These are phyloP conservation scores for Aphidius colemani DNA, from an alignment of 2,888 invertebrate genomes.

Conservation along the genomic window DNA sequence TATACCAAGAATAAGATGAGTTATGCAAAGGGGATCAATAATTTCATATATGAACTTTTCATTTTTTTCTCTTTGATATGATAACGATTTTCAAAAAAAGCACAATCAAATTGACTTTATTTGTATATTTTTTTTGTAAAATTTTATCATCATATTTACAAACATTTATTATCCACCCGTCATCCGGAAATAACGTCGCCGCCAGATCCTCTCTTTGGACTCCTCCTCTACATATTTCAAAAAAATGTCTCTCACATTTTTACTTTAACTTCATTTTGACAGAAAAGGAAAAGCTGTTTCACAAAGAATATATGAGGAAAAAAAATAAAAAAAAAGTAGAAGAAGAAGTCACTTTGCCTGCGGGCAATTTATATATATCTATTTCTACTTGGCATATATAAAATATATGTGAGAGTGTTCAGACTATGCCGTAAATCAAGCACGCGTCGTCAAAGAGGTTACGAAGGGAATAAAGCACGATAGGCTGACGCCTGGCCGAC, in stretches of 20 bases:
- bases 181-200: slow-evolving; percentile 38
- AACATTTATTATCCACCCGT: slow-evolving; percentile 27
- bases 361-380: not conserved
- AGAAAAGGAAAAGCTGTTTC: slow-evolving; percentile 26
- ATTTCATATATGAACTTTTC: slow-evolving; percentile 9
- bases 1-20: slow-evolving; percentile 13
- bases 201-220: slow-evolving; percentile 30
- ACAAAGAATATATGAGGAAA: slow-evolving; percentile 5
- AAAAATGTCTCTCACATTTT: slow-evolving; percentile 4
- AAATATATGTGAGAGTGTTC: slow-evolving; percentile 17
- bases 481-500: slow-evolving; percentile 21
- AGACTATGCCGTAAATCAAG: slow-evolving; percentile 46
- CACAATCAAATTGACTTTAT: no score
- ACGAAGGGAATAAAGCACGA: slow-evolving; percentile 36
- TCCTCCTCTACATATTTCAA: slow-evolving; percentile 24
- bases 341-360: slow-evolving; percentile 18
- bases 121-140: no score
- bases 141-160: slow-evolving; percentile 16
- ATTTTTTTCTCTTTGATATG: no score
- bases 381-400: no score
- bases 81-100: no score
- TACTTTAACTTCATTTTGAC: slow-evolving; percentile 7
- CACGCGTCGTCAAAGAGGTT: slow-evolving; percentile 48
- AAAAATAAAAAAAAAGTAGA: slow-evolving; percentile 27
- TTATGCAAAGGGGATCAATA: not conserved